Base-by-base conservation (phyloP, 1,140 invertebrate genomes). In the Bombus haemorrhoidalis region DNA sequence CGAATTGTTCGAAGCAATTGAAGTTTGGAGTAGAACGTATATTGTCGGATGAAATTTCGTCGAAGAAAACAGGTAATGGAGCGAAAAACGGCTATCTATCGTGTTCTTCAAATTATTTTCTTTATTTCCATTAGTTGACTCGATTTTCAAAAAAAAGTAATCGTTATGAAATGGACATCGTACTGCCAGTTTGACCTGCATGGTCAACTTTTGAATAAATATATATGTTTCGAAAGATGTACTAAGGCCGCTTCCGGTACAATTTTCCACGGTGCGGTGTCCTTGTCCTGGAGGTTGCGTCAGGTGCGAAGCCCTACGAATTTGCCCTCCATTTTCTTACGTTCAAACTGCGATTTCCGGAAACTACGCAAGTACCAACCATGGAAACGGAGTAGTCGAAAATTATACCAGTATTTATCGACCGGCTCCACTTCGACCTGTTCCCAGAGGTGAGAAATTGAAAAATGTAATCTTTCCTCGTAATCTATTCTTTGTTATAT, bases 1-100 rank as follows among this genome's bases (percentile, higher is more conserved):
- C 76, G n/a, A 84, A 88, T 74, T 87, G 79, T 71, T 91, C 89
- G 2, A 93, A 92, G 69, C 88, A 92, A 47, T 91, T 96, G 22
- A 95, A 95, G 86, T 96, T 96, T 88, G 95, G 96, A 13, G 92
- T 96, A 4, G 95, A 96, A 47, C 91, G 95, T n/a, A 96, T 96
- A 90, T 86, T 96, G 37, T 94, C 95, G 0, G 93, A 93, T 37
- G 94, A 95, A 22, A 90, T 91, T 47, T 89, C 81, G 15, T 37
- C 90, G 25, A 90, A 74, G 72, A 92, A 90, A 81, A 77, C 86
- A 84, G 92, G 93, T 93, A 82, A 91, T 41, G 22, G 25, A 39
- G 53, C 0, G 18, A 22, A 8, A 28, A 78, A 39, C 13, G 3
- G 12, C 32, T 76, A 22, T 53, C 6, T 15, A 37, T 25, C 25